Evolutionary conservation across 2,113 vertebrate genomes (phyloP).

Genomic region (Pyrgilauda ruficollis): DNA sequence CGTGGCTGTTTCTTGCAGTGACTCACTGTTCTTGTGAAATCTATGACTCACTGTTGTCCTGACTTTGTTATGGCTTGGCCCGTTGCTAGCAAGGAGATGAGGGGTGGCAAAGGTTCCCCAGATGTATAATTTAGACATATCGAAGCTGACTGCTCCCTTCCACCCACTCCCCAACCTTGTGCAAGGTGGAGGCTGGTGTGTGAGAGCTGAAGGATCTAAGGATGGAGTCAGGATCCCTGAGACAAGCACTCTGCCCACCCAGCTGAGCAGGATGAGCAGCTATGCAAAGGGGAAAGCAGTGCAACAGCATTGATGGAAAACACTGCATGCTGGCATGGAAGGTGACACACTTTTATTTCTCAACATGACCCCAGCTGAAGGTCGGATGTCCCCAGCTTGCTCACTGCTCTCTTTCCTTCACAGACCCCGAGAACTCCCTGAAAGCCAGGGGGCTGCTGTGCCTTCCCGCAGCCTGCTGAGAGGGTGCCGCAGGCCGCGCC

Average conservation of each 20-base stretch:
- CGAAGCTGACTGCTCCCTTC: background rate
- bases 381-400: background rate
- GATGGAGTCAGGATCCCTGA: background rate
- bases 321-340: background rate
- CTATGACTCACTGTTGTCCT: slow-evolving; percentile 49
- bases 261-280: background rate
- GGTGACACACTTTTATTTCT: background rate
- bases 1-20: background rate
- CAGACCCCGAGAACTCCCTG: accelerated
- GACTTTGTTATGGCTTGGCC: background rate
- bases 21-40: slow-evolving; percentile 31
- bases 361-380: background rate
- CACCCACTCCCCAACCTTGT: background rate
- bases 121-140: background rate
- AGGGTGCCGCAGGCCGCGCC: background rate
- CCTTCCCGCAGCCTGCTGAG: background rate
- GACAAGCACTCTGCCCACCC: background rate
- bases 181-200: background rate
- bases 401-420: background rate
- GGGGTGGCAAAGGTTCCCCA: background rate
- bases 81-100: background rate
- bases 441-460: background rate
- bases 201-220: background rate
- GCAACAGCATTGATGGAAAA: accelerated
- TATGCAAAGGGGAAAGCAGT: background rate